Evolutionary conservation across 1,140 invertebrate species (phyloP).

Genomic region (Drosophila mojavensis): DNA sequence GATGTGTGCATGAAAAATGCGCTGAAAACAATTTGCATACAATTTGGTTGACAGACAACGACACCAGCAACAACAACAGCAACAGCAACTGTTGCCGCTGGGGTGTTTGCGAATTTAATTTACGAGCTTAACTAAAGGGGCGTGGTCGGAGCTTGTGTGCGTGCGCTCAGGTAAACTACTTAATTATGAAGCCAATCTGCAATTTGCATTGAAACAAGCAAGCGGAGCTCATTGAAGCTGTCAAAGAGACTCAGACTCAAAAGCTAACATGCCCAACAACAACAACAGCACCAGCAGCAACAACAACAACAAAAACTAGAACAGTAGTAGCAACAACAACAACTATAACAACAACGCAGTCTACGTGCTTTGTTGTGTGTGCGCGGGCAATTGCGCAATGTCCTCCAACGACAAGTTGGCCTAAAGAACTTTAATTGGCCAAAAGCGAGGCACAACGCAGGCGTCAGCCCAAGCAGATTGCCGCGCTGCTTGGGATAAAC

Average conservation of each 20-base stretch:
- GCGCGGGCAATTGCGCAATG: conserved; percentile 52
- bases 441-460: conserved; percentile 29
- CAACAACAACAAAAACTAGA: conserved; percentile 19
- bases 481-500: conserved; percentile 15
- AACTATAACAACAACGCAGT: conserved; percentile 8
- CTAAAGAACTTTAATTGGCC: conserved; percentile 18
- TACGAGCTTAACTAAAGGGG: conserved; percentile 60
- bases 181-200: conserved; percentile 68
- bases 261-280: conserved; percentile 38
- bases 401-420: conserved; percentile 32
- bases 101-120: conserved; percentile 56
- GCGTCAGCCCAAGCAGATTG: conserved; percentile 38
- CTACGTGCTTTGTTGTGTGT: conserved; percentile 47
- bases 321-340: conserved; percentile 8
- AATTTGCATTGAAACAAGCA: conserved; percentile 60
- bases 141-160: conserved; percentile 44
- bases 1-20: conserved; percentile 47
- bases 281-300: not conserved
- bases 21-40: conserved; percentile 63
- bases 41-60: conserved; percentile 70
- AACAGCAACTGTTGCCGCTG: conserved; percentile 9
- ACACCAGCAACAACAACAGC: conserved; percentile 17
- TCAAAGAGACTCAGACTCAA: conserved; percentile 56
- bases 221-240: conserved; percentile 59
- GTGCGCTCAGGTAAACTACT: conserved; percentile 49